Conservation (phyloP, 2,888 invertebrate genomes). For the Orchestes rusci region DNA sequence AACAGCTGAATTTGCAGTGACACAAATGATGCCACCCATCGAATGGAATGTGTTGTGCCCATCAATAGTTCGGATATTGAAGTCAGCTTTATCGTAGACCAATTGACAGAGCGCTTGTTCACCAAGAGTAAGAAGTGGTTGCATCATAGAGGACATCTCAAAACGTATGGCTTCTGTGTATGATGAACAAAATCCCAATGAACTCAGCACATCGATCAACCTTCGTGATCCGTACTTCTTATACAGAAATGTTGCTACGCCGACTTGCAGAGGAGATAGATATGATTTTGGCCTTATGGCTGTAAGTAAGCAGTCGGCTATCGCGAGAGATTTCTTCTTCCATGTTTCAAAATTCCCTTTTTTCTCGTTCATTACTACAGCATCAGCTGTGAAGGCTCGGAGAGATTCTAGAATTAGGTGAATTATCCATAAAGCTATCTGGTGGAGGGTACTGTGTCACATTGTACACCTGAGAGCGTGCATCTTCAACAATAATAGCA, state of each 20-base stretch:
- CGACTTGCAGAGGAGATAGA: slow-evolving; percentile 1
- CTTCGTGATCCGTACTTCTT: slow-evolving; percentile 15
- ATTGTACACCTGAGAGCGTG: neutral
- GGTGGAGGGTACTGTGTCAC: slow-evolving; percentile 3
- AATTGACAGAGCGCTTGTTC: slow-evolving; percentile 6
- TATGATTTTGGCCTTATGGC: slow-evolving; percentile 2
- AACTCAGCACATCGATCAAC: slow-evolving; percentile 13
- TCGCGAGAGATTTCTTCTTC: neutral
- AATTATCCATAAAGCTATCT: neutral
- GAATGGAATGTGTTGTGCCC: slow-evolving; percentile 14
- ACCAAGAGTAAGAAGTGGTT: neutral
- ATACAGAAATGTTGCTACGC: slow-evolving; percentile 9
- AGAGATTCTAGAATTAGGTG: neutral
- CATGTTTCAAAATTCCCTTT: slow-evolving; percentile 3
- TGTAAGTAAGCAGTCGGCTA: slow-evolving; percentile 1
- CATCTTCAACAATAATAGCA: slow-evolving; percentile 1
- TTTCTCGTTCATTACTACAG: slow-evolving; percentile 20
- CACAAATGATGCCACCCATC: slow-evolving; percentile 10
- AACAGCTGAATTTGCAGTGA: slow-evolving; percentile 10
- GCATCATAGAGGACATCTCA: slow-evolving; percentile 8
- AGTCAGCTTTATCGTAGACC: slow-evolving; percentile 12
- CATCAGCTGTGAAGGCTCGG: slow-evolving; percentile 11
- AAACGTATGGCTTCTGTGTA: slow-evolving; percentile 5
- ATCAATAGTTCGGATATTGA: slow-evolving; percentile 12
- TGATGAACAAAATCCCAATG: slow-evolving; percentile 8